Base-by-base conservation (phyloP, 1,140 invertebrate species). In the Caenorhabditis remanei region DNA sequence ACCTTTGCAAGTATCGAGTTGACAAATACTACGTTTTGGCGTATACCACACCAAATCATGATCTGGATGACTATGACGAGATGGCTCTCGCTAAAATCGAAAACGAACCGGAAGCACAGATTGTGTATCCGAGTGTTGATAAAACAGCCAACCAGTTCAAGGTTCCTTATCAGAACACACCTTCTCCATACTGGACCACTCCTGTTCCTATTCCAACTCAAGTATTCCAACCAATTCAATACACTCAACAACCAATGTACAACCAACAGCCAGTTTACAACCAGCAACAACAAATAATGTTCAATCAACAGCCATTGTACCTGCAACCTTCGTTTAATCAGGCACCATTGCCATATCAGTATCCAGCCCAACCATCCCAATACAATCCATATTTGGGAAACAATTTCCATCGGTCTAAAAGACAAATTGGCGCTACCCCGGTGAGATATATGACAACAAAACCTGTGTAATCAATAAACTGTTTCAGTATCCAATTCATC, bases 401-500 rank as follows among this genome's bases (percentile, higher is more conserved):
- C 46, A 48, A 4, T 46, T 79, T 79, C n/a, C 46, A 24, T 79
- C 16, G 71, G 41, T 79, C 46, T 3, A 79, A 79, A 50, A n/a
- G 71, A 79, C 71, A 79, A 50, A 79, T 79, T 11, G 71, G 71
- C 13, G n/a, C n/a, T 19, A 21, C 71, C 9, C 71, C 71, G 43
- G 71, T 79, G 19, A 79, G 71, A 71, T 11, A 67, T 43, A 43
- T 7, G 3, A 46, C 13, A 46, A n/a, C 41, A 4, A 19, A 13
- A n/a, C 6, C 13, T 19, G 4, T 11, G n/a, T 79, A 13, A 79
- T 50, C 71, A 21, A 6, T 11, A 3, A 43, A 21, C 53, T 24
- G 6, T 79, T 79, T 41, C 71, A 79, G 71, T 79, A 79, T 24
- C 71, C 71, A 4, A 79, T 79, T n/a, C 71, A 79, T 79, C 71